Conservation (phyloP, 2,888 invertebrate genomes). For the Dryobotodes eremita region DNA sequence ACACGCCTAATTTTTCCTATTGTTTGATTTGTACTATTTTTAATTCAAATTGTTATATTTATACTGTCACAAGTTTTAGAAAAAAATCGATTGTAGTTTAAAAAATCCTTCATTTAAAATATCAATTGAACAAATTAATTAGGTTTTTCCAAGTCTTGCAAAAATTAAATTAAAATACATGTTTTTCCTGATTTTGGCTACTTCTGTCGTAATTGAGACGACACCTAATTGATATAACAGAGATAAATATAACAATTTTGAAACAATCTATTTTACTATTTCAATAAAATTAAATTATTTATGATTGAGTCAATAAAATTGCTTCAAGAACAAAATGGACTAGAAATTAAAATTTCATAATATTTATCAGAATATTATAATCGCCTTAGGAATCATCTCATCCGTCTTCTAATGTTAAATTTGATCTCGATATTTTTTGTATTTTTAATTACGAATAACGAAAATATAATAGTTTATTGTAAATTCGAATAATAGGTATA, state of each 20-base stretch:
- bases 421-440: conserved; percentile 54
- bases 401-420: conserved; percentile 77
- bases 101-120: background rate
- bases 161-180: background rate
- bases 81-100: background rate
- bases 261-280: background rate
- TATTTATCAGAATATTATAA: conserved; percentile 65
- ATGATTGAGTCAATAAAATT: conserved; percentile 47
- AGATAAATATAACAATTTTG: conserved; percentile 15
- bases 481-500: background rate
- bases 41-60: conserved; percentile 25
- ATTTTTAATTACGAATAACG: background rate
- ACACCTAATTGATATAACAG: background rate
- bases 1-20: conserved; percentile 59
- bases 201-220: background rate
- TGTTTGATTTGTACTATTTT: conserved; percentile 5
- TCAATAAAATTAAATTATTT: conserved; percentile 8
- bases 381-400: conserved; percentile 76
- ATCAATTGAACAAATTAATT: background rate
- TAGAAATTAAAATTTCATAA: conserved; percentile 64
- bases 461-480: no score
- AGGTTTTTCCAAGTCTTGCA: no score
- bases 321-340: conserved; percentile 65
- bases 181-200: background rate
- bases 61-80: background rate